Conservation (phyloP, 2,113 vertebrate species). For the Thunnus thynnus region DNA sequence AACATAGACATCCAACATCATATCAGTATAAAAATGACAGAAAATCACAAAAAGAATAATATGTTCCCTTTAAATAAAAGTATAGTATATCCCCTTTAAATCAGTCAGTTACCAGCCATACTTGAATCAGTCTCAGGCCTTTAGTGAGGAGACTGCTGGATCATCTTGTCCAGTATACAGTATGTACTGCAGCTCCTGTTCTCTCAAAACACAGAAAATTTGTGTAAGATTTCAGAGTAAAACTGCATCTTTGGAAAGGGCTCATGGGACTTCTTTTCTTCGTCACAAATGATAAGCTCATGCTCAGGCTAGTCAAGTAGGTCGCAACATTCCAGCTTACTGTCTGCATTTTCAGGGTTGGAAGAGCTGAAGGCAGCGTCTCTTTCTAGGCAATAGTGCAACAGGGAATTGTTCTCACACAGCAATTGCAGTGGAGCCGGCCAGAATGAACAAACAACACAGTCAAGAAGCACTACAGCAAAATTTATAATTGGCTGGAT, state of each 20-base stretch:
- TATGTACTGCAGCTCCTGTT: neutral
- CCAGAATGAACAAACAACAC: conserved; percentile 43
- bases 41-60: too few species aligned
- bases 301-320: conserved; percentile 34
- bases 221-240: conserved; percentile 24
- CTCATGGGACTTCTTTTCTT: conserved; percentile 26
- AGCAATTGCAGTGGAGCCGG: conserved; percentile 33
- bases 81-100: neutral
- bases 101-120: neutral
- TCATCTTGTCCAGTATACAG: conserved; percentile 10
- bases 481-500: conserved; percentile 33
- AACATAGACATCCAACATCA: too few species aligned
- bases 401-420: conserved; percentile 52
- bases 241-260: conserved; percentile 17
- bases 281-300: conserved; percentile 48
- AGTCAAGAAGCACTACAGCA: conserved; percentile 16
- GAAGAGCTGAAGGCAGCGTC: conserved; percentile 47
- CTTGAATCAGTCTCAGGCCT: conserved; percentile 3
- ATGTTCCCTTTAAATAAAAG: neutral
- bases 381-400: conserved; percentile 43
- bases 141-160: neutral
- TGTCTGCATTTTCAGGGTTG: conserved; percentile 43
- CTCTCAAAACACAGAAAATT: neutral
- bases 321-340: conserved; percentile 41
- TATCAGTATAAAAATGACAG: too few species aligned